Evolutionary conservation across 2,888 invertebrate genomes (phyloP).

Genomic region (Cyaniris semiargus): DNA sequence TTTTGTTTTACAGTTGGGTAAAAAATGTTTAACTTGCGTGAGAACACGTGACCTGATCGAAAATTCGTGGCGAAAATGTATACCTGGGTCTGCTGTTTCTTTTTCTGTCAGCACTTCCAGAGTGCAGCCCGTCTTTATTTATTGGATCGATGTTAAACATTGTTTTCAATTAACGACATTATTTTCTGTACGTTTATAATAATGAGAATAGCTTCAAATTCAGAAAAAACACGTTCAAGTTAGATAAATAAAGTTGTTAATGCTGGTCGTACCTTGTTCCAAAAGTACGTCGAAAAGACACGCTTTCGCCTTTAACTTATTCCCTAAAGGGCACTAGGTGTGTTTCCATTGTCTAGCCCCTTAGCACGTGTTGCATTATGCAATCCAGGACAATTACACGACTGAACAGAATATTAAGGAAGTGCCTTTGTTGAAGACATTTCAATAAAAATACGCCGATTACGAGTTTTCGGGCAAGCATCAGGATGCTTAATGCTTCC

Average conservation of each 20-base stretch:
- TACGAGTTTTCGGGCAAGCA: background rate
- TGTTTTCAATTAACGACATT: no score
- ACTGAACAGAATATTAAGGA: slow-evolving; percentile 55
- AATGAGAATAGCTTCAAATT: no score
- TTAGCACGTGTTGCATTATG: slow-evolving; percentile 75
- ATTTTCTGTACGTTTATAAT: no score
- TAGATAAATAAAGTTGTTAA: background rate
- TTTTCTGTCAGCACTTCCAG: no score
- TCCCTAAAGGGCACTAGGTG: background rate
- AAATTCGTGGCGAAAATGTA: no score
- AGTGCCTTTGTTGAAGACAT: slow-evolving; percentile 52
- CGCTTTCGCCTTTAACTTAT: slow-evolving; percentile 11
- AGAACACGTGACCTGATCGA: no score
- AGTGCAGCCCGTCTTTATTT: no score
- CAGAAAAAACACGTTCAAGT: no score
- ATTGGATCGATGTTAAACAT: no score
- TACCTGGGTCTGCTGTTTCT: no score
- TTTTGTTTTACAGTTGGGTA: no score
- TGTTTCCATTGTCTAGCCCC: slow-evolving; percentile 36
- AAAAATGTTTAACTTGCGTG: no score
- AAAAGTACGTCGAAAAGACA: background rate
- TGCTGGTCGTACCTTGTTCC: background rate
- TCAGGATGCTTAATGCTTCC: background rate
- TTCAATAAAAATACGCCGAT: slow-evolving; percentile 23
- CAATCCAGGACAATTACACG: slow-evolving; percentile 70